Percentiles rank a stretch among this genome's conserved stretches.
Conservation (phyloP, 2,797 vertebrate genomes). For the Sibirionetta formosa region DNA sequence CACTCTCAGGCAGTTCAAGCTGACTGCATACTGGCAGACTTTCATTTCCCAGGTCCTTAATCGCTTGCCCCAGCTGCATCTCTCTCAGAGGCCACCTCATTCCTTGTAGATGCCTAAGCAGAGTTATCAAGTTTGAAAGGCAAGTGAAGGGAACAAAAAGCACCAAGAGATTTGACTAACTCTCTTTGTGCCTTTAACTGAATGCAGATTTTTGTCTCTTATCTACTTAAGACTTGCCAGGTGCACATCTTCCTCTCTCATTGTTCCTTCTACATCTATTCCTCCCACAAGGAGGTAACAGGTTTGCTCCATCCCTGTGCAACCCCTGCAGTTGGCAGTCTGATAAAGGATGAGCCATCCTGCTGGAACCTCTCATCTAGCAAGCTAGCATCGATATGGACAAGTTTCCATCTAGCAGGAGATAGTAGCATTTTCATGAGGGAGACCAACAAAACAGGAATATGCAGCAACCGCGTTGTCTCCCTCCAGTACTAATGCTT, state of each 20-base stretch:
- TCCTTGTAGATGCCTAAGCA: background rate
- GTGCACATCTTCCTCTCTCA: background rate
- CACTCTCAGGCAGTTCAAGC: background rate
- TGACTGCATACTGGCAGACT: background rate
- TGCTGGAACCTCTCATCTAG: background rate
- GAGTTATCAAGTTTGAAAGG: background rate
- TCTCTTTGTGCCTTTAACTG: background rate
- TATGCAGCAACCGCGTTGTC: background rate
- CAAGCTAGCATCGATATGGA: background rate
- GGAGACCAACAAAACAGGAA: background rate
- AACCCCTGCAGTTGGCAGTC: background rate
- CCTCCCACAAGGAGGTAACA: background rate
- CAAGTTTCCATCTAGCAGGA: background rate
- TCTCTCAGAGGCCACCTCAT: background rate
- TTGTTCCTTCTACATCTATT: background rate
- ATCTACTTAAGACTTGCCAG: background rate
- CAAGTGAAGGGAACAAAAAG: background rate
- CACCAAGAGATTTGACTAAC: background rate
- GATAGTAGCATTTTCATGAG: background rate
- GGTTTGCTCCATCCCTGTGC: fast-evolving
- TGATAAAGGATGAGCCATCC: background rate
- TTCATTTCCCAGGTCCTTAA: background rate
- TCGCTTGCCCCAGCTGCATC: background rate
- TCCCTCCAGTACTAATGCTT: background rate
- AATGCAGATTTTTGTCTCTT: background rate